phyloP scores from a whole-genome alignment of 2,797 vertebrate genomes.

The Esox masquinongy region DNA sequence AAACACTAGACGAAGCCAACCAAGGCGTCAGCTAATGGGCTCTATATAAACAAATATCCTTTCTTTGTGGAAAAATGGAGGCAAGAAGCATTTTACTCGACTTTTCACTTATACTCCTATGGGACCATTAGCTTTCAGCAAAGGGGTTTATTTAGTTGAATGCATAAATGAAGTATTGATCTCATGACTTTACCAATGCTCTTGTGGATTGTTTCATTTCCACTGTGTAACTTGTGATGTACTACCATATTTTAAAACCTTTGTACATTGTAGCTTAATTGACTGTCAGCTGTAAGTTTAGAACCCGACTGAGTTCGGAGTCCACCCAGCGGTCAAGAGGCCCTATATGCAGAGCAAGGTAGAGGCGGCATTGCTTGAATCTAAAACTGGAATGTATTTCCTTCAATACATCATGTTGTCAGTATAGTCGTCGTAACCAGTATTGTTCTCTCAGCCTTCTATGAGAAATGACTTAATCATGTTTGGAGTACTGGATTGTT shows the following conservation, averaged over 20 bases:
- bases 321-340: no score
- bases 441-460: neutral
- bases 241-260: no score
- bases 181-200: neutral
- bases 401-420: neutral
- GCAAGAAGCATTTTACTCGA: neutral
- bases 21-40: no score
- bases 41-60: neutral
- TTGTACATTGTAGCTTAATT: no score
- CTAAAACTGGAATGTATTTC: neutral
- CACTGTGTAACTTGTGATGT: no score
- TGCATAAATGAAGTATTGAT: neutral
- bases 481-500: neutral
- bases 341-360: no score
- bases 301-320: no score
- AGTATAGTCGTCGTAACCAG: neutral
- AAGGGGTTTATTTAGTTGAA: neutral
- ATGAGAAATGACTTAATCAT: neutral
- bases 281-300: no score
- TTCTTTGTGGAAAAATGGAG: neutral
- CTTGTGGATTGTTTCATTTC: neutral
- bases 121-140: neutral
- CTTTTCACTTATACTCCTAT: neutral
- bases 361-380: no score
- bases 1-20: no score